Conservation (phyloP, 1,140 invertebrate genomes). For the Chlorops oryzae region DNA sequence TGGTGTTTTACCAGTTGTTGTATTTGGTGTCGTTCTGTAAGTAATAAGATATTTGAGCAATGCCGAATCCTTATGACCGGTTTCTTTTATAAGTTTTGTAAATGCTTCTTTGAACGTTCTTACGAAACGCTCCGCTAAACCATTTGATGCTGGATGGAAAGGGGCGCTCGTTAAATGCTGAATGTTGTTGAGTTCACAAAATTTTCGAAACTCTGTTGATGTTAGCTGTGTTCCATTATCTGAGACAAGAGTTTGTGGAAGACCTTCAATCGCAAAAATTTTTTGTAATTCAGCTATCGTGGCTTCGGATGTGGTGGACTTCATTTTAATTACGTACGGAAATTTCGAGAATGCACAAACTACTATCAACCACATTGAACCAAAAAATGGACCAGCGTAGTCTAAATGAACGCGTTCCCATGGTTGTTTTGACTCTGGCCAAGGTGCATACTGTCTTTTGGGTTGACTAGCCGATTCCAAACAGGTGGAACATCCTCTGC, state of each 20-base stretch:
- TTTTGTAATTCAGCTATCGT: conserved; percentile 12
- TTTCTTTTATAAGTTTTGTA: too few relatives aligned
- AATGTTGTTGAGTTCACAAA: conserved; percentile 16
- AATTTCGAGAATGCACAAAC: conserved; percentile 20
- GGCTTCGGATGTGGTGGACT: conserved; percentile 10
- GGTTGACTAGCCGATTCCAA: too few relatives aligned
- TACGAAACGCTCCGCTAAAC: conserved; percentile 28
- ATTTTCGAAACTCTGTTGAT: conserved; percentile 9
- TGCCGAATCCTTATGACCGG: too few relatives aligned
- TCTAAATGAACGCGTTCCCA: too few relatives aligned
- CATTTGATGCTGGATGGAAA: conserved; percentile 35
- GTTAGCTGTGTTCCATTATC: conserved; percentile 27
- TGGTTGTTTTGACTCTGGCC: too few relatives aligned
- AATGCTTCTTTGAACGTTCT: conserved; percentile 13
- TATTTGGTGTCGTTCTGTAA: too few relatives aligned
- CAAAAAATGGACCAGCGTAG: too few relatives aligned
- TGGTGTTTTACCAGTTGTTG: too few relatives aligned
- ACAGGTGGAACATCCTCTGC: too few relatives aligned
- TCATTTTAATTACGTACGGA: conserved; percentile 13
- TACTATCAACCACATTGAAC: conserved; percentile 18
- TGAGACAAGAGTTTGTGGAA: conserved; percentile 26
- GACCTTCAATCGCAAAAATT: conserved; percentile 24
- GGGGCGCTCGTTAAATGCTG: conserved; percentile 17
- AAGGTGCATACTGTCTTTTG: too few relatives aligned
- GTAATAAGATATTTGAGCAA: too few relatives aligned